These are phyloP conservation scores for Drosophila emarginata DNA, from an alignment of 2,888 invertebrate species.

Conservation along the genomic window DNA sequence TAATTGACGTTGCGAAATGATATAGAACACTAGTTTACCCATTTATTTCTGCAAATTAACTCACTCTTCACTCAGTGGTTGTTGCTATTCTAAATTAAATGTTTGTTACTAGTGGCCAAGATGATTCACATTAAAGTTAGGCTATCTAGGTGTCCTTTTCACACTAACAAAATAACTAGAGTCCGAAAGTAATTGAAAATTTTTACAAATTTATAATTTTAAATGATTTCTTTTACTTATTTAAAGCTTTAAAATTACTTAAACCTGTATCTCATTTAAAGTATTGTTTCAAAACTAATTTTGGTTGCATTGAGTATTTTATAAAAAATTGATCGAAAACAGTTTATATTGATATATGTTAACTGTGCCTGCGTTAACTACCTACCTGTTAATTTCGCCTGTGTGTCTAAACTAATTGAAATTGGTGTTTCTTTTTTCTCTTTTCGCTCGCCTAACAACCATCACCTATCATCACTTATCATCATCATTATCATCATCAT, in stretches of 20 bases:
- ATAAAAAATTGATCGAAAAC: not conserved
- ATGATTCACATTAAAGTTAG: not conserved
- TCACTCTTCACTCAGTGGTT: not conserved
- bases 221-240: no score
- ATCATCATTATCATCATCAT: conserved; percentile 33
- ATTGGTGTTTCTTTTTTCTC: conserved; percentile 64
- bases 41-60: not conserved
- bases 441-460: conserved; percentile 38
- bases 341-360: not conserved
- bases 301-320: not conserved
- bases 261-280: no score
- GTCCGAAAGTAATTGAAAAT: not conserved
- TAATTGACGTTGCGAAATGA: conserved; percentile 9
- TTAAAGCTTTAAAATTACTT: no score
- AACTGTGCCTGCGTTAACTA: not conserved
- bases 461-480: no score
- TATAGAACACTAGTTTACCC: not conserved
- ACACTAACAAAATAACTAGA: not conserved
- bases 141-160: not conserved
- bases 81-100: not conserved
- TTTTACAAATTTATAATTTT: no score
- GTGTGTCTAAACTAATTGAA: conserved; percentile 34
- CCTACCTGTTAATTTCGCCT: conserved; percentile 11
- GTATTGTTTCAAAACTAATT: no score
- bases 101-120: not conserved